phyloP scores from a whole-genome alignment of 2,888 invertebrate genomes.

The Micropterix aruncella region DNA sequence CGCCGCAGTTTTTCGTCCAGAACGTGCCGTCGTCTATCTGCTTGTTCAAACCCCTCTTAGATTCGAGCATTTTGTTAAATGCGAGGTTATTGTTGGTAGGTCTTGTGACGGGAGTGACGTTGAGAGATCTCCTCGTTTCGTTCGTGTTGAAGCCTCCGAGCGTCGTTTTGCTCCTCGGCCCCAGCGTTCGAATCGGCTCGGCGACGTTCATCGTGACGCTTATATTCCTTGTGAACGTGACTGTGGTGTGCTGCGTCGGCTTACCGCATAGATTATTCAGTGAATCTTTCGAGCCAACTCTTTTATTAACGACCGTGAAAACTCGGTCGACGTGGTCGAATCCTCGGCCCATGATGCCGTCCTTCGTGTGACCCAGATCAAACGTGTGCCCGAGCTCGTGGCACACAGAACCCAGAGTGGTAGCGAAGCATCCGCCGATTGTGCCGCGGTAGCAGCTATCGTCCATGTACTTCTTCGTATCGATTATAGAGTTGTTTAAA shows the following conservation, averaged over 20 bases:
- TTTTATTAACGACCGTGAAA: conserved; percentile 49
- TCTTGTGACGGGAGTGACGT: conserved; percentile 36
- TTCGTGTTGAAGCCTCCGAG: conserved; percentile 36
- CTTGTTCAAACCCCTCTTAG: conserved; percentile 26
- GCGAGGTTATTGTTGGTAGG: conserved; percentile 36
- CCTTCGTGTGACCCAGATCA: conserved; percentile 80
- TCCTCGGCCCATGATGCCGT: conserved; percentile 88
- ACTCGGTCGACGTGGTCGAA: conserved; percentile 73
- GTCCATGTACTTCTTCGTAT: conserved; percentile 65
- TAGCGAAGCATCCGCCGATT: conserved; percentile 76
- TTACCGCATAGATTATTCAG: conserved; percentile 44
- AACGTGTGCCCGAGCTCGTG: conserved; percentile 93
- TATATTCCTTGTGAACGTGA: conserved; percentile 42
- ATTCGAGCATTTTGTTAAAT: conserved; percentile 27
- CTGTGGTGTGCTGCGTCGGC: conserved; percentile 46
- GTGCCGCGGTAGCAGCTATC: conserved; percentile 86
- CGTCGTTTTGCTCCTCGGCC: conserved; percentile 37
- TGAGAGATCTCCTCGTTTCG: conserved; percentile 33
- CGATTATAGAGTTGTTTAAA: conserved; percentile 43
- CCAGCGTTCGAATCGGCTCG: conserved; percentile 33
- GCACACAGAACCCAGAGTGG: conserved; percentile 79
- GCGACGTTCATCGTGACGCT: conserved; percentile 49
- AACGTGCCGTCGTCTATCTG: conserved; percentile 41
- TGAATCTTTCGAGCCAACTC: conserved; percentile 29
- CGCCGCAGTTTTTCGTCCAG: conserved; percentile 49